phyloP scores from a whole-genome alignment of 1,140 invertebrate genomes.

The Magallana angulata region DNA sequence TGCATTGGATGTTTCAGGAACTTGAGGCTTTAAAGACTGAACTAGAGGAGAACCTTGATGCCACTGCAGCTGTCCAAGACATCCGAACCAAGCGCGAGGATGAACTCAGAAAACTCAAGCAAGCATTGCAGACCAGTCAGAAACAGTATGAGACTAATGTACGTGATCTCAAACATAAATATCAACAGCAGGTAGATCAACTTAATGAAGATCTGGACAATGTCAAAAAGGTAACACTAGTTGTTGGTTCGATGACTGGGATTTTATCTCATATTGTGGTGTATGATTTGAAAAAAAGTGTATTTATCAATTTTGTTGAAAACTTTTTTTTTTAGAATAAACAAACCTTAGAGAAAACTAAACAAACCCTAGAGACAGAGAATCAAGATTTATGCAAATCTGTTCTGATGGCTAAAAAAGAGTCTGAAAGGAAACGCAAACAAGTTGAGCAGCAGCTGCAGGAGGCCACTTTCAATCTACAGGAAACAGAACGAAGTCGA shows the following conservation, averaged over 20 bases:
- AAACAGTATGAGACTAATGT: constrained; percentile 89
- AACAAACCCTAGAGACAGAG: constrained; percentile 93
- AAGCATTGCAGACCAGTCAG: constrained; percentile 93
- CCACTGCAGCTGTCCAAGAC: constrained; percentile 95
- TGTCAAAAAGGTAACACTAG: constrained; percentile 83
- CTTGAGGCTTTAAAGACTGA: constrained; percentile 97
- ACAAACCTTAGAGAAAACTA: constrained; percentile 91
- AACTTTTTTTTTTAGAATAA: constrained; percentile 82
- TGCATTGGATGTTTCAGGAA: constrained; percentile 82
- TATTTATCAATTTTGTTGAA: neutral
- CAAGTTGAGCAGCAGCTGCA: constrained; percentile 91
- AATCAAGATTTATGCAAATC: constrained; percentile 94
- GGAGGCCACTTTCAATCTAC: constrained; percentile 81
- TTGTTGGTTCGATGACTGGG: neutral
- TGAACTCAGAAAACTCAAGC: constrained; percentile 94
- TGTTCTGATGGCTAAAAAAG: constrained; percentile 89
- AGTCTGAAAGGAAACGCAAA: constrained; percentile 95
- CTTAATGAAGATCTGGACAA: constrained; percentile 95
- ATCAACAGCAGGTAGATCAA: constrained; percentile 89
- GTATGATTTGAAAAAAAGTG: neutral
- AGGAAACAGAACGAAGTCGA: constrained; percentile 81
- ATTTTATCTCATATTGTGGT: neutral
- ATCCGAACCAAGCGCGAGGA: constrained; percentile 95
- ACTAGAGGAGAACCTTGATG: constrained; percentile 95
- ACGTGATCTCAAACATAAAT: constrained; percentile 93